These are phyloP conservation scores for Xyliphius kryptos DNA, from an alignment of 2,113 vertebrate species.

Conservation along the genomic window DNA sequence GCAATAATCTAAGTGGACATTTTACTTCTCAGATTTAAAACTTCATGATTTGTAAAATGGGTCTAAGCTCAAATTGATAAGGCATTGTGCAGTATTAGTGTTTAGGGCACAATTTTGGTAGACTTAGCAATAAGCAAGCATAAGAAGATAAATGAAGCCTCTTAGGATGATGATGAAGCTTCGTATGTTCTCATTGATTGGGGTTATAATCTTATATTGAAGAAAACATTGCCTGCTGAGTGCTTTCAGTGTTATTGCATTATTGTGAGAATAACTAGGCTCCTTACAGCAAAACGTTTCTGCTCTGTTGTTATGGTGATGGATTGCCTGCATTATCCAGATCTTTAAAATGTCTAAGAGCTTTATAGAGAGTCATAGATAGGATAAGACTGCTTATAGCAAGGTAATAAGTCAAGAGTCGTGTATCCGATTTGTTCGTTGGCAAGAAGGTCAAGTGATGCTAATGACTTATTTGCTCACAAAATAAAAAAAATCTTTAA, in stretches of 20 bases:
- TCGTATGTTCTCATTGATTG: constrained; percentile 38
- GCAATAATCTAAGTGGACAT: too few relatives aligned
- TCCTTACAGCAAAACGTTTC: constrained; percentile 15
- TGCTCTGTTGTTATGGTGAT: constrained; percentile 24
- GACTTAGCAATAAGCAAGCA: constrained; percentile 8
- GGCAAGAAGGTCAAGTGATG: background rate
- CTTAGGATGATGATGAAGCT: constrained; percentile 11
- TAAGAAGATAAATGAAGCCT: constrained; percentile 15
- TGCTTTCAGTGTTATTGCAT: constrained; percentile 17
- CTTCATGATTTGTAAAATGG: too few relatives aligned
- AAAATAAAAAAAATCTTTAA: too few relatives aligned
- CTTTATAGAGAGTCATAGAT: constrained; percentile 19
- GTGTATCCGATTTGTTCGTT: background rate
- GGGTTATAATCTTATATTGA: constrained; percentile 32
- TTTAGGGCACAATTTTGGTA: background rate
- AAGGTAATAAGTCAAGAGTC: constrained; percentile 3
- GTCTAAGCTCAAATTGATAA: constrained; percentile 12
- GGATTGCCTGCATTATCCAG: constrained; percentile 23
- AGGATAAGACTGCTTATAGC: background rate
- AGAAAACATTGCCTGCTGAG: constrained; percentile 13
- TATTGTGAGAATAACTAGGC: constrained; percentile 32
- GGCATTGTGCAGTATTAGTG: background rate
- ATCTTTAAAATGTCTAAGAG: constrained; percentile 18
- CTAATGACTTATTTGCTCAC: constrained; percentile 7
- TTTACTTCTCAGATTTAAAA: too few relatives aligned